Conservation (phyloP, 2,797 vertebrate genomes). For the Chaetodon trifasciatus region DNA sequence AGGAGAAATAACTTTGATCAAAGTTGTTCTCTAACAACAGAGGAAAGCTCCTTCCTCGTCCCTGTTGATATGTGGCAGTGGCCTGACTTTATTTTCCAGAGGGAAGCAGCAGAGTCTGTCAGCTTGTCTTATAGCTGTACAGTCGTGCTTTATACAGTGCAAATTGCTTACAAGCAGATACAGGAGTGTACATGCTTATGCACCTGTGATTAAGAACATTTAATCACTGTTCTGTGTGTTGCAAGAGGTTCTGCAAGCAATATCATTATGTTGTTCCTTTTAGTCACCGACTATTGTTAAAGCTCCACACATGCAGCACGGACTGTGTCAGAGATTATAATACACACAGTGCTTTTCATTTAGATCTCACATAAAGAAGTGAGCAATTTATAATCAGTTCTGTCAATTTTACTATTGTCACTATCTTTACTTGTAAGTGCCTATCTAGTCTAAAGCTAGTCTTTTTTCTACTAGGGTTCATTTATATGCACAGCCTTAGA, state of each 20-base stretch:
- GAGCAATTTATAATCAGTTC: background rate
- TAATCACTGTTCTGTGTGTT: background rate
- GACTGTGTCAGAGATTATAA: background rate
- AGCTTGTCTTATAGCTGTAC: constrained; percentile 35
- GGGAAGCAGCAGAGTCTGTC: constrained; percentile 43
- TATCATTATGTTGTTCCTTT: background rate
- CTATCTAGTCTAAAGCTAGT: background rate
- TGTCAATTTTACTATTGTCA: background rate
- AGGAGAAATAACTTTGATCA: constrained; percentile 84
- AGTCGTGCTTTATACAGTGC: constrained; percentile 17
- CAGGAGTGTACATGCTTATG: background rate
- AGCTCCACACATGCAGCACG: background rate
- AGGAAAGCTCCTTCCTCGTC: constrained; percentile 67
- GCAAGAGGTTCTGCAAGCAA: background rate
- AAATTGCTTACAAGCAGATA: constrained; percentile 26
- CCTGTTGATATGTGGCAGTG: constrained; percentile 69
- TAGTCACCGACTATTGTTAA: background rate
- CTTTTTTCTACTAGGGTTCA: background rate
- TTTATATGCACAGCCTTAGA: background rate
- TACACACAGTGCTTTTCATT: background rate
- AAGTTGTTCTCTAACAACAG: constrained; percentile 82
- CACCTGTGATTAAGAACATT: constrained; percentile 22
- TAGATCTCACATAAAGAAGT: background rate
- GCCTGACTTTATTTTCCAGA: constrained; percentile 62
- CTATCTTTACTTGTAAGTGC: background rate